These are phyloP conservation scores for Ondatra zibethicus DNA, from an alignment of 2,113 vertebrate species.

Conservation along the genomic window DNA sequence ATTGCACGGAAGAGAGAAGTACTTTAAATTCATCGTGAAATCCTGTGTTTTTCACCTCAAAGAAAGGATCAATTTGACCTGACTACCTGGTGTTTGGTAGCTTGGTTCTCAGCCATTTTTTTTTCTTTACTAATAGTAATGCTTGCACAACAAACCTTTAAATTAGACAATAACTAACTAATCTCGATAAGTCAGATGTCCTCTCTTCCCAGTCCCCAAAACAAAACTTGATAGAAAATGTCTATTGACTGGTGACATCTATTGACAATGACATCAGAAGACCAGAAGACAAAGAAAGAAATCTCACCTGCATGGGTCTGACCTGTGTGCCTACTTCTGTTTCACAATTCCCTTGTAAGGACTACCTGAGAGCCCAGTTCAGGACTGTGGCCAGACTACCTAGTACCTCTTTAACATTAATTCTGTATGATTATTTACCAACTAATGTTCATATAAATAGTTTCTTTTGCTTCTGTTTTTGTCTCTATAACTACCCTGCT, in stretches of 20 bases:
- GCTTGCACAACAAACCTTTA: neutral
- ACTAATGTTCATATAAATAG: neutral
- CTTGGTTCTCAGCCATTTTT: slow-evolving; percentile 12
- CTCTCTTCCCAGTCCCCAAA: neutral
- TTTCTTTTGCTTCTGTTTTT: neutral
- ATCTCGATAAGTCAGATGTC: neutral
- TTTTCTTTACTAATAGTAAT: neutral
- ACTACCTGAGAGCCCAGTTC: neutral
- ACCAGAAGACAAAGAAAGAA: too few relatives aligned
- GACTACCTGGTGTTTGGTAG: neutral
- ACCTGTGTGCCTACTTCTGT: neutral
- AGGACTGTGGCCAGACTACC: neutral
- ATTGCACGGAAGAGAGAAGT: neutral
- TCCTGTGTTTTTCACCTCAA: neutral
- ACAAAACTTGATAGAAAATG: neutral
- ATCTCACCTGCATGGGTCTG: accelerated
- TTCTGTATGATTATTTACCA: neutral
- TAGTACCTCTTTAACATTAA: neutral
- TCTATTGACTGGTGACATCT: neutral
- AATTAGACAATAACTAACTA: neutral
- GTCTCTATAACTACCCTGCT: neutral
- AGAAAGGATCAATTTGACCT: neutral
- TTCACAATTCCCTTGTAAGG: neutral
- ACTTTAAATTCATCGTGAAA: neutral
- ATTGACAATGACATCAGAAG: neutral